Evolutionary conservation across 2,113 vertebrate genomes (phyloP).

Genomic region (Clarias macrocephalus): DNA sequence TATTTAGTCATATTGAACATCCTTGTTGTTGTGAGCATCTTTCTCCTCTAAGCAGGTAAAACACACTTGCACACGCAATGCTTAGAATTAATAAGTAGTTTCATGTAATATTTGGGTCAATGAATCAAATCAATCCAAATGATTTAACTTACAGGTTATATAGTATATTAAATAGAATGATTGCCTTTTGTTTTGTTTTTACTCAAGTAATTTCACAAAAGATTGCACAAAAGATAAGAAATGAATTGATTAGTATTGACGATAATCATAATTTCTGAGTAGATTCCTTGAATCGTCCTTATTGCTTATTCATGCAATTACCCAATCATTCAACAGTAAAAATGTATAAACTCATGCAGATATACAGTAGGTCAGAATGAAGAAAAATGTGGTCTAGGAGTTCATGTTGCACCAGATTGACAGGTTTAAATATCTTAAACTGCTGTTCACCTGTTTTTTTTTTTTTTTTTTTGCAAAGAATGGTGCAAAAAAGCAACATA

Average conservation of each 20-base stretch:
- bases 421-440: background rate
- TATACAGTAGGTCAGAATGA: background rate
- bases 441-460: background rate
- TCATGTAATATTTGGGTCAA: background rate
- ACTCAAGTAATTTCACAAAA: background rate
- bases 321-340: background rate
- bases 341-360: background rate
- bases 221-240: background rate
- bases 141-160: too few relatives aligned
- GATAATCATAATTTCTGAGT: background rate
- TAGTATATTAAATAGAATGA: background rate
- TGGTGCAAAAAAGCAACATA: background rate
- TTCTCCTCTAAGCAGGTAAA: background rate
- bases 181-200: background rate
- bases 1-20: slow-evolving; percentile 1
- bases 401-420: background rate
- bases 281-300: background rate
- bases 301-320: background rate
- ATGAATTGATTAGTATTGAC: background rate
- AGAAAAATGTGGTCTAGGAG: background rate
- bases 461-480: background rate
- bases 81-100: background rate
- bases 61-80: background rate
- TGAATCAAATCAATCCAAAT: background rate
- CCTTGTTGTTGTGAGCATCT: background rate